Evolutionary conservation across 2,113 vertebrate genomes (phyloP), one percentile per base, ranked within the genome.

Genomic region (Vulpes ferrilata): DNA sequence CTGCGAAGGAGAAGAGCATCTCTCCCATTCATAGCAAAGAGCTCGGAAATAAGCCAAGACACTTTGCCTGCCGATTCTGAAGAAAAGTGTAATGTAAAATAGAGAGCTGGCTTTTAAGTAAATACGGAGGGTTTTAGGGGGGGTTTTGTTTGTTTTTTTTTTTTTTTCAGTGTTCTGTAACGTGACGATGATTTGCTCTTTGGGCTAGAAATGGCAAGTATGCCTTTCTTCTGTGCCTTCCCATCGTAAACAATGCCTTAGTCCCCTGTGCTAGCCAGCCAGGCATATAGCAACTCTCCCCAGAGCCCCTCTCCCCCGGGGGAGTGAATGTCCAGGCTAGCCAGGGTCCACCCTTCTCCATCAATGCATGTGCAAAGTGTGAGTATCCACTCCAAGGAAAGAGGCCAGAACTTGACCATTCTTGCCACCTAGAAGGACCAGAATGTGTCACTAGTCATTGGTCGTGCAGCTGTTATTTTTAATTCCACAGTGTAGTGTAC

Each of bases 381-480:
- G 98, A 97, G 97, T 98, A 96, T 98, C 95, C 90, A 78, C 95
- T 93, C 90, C 92, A 76, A 95, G 73, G 79, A 98, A 96, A 82
- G 95, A 73, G 74, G 71, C 67, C 60, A 90, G 88, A 96, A 17
- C 64, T 65, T 84, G 84, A 78, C 91, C 95, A 98, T 81, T 71
- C 60, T 97, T 98, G 97, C 96, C 95, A 97, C 17, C 0, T 71
- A 43, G 71, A 88, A 93, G 96, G 95, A 97, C 96, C 96, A 96
- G 96, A 94, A 94, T 97, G 88, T 71, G 1, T 79, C 95, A 96
- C 95, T 98, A 97, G 98, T 98, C 98, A 95, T 94, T 97, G 98
- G 98, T 98, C 98, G 88, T 97, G 98, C 98, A 98, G 98, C 97
- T 98, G 98, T 98, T 98, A 20, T 98, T 98, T 98, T 98, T 98